phyloP scores from a whole-genome alignment of 2,888 invertebrate species.

The Lepas anatifera region DNA sequence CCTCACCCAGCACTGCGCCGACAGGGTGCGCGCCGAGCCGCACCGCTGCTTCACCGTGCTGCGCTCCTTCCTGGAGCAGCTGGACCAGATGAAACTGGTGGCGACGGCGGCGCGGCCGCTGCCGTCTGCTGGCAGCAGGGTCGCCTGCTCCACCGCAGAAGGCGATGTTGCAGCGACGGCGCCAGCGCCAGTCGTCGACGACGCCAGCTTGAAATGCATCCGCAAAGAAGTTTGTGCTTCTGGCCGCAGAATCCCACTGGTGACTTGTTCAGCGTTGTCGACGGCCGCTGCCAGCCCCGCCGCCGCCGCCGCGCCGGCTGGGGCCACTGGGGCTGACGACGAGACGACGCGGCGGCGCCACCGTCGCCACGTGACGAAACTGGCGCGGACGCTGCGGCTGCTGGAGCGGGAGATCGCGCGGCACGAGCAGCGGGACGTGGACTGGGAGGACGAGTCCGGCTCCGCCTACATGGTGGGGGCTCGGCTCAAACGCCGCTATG shows the following conservation, averaged over 20 bases:
- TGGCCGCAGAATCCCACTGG: too few species aligned
- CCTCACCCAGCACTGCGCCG: background rate
- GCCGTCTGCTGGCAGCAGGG: too few species aligned
- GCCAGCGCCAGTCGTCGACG: background rate
- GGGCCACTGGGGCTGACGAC: background rate
- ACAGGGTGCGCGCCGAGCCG: background rate
- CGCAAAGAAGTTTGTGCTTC: too few species aligned
- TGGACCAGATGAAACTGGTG: background rate
- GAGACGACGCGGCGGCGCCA: background rate
- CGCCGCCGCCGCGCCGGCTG: background rate
- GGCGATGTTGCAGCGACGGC: background rate
- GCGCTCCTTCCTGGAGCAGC: background rate
- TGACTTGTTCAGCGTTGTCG: too few species aligned
- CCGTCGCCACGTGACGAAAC: background rate
- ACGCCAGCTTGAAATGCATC: background rate
- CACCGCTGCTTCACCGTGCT: background rate
- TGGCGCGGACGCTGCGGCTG: conserved; percentile 6
- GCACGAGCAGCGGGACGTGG: background rate
- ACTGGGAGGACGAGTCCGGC: background rate
- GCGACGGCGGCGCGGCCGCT: background rate
- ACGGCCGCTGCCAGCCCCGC: background rate
- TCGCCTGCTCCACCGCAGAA: too few species aligned
- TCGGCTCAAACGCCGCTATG: background rate
- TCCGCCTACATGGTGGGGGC: background rate
- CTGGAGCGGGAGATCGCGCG: conserved; percentile 6